A percentile compares a stretch with the other conserved stretches of the same genome.
Conservation (phyloP, 2,797 vertebrate genomes). For the Thunnus albacares region DNA sequence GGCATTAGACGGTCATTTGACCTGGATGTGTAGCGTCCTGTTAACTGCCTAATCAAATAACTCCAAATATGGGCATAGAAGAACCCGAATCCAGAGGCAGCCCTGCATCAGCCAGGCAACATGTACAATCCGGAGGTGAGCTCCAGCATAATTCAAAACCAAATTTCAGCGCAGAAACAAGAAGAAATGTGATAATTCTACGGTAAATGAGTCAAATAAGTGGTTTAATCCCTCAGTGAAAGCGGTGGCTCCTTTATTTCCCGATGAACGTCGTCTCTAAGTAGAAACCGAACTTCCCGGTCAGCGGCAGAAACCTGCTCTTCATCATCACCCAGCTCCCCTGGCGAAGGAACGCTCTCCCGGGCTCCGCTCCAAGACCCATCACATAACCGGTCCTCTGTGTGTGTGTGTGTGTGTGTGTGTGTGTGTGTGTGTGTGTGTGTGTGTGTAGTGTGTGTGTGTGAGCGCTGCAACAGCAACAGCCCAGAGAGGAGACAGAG, state of each 20-base stretch:
- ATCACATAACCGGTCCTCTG: slow-evolving; percentile 76
- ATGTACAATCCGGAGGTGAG: slow-evolving; percentile 67
- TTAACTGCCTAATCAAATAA: slow-evolving; percentile 29
- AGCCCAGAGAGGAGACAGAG: slow-evolving; percentile 2
- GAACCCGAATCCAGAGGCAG: slow-evolving; percentile 50
- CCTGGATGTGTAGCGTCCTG: slow-evolving; percentile 51
- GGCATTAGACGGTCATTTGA: slow-evolving; percentile 70
- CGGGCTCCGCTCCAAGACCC: slow-evolving; percentile 79
- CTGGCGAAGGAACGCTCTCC: slow-evolving; percentile 64
- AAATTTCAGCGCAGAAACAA: slow-evolving; percentile 16
- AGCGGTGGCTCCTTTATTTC: slow-evolving; percentile 55
- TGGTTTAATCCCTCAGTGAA: slow-evolving; percentile 52
- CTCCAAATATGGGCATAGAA: slow-evolving; percentile 53
- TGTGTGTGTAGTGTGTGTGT: neutral
- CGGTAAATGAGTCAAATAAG: neutral
- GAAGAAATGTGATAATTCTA: neutral
- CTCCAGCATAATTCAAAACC: slow-evolving; percentile 23
- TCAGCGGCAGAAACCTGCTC: slow-evolving; percentile 48
- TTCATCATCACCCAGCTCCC: slow-evolving; percentile 50
- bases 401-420: slow-evolving; percentile 3
- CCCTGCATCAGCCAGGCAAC: slow-evolving; percentile 64
- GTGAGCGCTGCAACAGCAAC: slow-evolving; percentile 30
- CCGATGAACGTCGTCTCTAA: slow-evolving; percentile 46
- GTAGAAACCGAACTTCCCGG: slow-evolving; percentile 60
- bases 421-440: neutral